Evolutionary conservation across 2,113 vertebrate species (phyloP).

Genomic region (Erinaceus europaeus): DNA sequence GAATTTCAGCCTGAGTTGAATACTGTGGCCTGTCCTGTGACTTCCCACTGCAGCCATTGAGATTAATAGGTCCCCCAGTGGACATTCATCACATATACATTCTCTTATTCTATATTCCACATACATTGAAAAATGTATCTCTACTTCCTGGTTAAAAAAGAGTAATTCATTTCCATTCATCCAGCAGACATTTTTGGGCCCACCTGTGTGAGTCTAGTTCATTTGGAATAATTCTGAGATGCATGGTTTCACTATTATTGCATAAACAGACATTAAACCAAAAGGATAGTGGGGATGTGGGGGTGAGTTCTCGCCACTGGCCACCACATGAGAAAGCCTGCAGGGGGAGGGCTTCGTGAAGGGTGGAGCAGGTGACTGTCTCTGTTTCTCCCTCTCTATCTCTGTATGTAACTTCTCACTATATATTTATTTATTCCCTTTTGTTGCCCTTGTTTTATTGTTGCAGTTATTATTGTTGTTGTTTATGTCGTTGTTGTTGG

Average conservation of each 20-base stretch:
- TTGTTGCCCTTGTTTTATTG: too few species aligned
- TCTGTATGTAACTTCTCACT: too few species aligned
- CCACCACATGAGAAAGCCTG: too few species aligned
- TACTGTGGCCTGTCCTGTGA: background rate
- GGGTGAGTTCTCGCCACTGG: too few species aligned
- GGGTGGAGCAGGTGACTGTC: too few species aligned
- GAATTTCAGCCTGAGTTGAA: background rate
- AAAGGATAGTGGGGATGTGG: too few species aligned
- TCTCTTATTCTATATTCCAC: background rate
- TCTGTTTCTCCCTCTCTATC: too few species aligned
- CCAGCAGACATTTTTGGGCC: background rate
- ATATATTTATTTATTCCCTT: too few species aligned
- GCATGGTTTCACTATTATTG: background rate
- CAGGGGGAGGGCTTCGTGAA: too few species aligned
- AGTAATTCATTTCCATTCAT: too few species aligned
- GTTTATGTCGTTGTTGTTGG: too few species aligned
- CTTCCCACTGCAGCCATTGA: background rate
- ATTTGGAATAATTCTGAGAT: background rate
- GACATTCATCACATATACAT: background rate
- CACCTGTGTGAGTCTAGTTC: background rate
- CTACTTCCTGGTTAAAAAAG: background rate
- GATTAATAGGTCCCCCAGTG: slow-evolving; percentile 4
- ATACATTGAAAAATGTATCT: background rate
- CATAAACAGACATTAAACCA: background rate
- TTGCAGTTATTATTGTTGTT: too few species aligned